Percentiles rank a stretch among this genome's conserved stretches.
Conservation (phyloP, 2,888 invertebrate genomes). For the Himalopsyche kuldschensis region DNA sequence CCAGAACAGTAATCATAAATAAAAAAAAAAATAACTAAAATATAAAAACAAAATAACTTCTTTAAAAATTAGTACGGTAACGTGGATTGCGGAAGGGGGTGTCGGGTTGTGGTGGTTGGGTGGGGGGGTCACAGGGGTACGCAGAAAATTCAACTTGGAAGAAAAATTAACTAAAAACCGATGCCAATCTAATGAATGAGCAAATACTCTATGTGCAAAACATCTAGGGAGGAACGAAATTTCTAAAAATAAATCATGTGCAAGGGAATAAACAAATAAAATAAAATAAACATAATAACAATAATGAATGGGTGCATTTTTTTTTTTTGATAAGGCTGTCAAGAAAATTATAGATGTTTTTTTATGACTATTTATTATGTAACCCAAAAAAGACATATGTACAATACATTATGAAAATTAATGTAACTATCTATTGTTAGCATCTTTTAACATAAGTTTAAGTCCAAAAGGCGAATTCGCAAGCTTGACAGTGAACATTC, state of each 20-base stretch:
- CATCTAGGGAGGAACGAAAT: background rate
- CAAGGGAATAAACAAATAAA: background rate
- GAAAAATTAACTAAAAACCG: constrained; percentile 1
- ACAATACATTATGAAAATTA: too few species aligned
- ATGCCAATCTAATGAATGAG: background rate
- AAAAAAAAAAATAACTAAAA: background rate
- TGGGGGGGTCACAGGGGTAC: background rate
- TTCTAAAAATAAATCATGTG: background rate
- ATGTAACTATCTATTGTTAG: too few species aligned
- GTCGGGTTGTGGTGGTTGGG: too few species aligned
- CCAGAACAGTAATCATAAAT: background rate
- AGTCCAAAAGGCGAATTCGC: too few species aligned
- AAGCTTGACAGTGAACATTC: too few species aligned
- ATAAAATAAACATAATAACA: background rate
- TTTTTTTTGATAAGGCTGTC: background rate
- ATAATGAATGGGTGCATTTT: background rate
- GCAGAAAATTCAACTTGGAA: constrained; percentile 1
- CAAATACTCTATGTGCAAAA: background rate
- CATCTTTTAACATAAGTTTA: too few species aligned
- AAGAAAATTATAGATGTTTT: background rate
- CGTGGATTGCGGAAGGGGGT: background rate
- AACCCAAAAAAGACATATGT: too few species aligned
- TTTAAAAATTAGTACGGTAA: background rate
- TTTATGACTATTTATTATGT: too few species aligned
- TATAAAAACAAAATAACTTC: background rate